These are phyloP conservation scores for Caenorhabditis sp. DNA, from an alignment of 2,888 invertebrate genomes.

Conservation along the genomic window DNA sequence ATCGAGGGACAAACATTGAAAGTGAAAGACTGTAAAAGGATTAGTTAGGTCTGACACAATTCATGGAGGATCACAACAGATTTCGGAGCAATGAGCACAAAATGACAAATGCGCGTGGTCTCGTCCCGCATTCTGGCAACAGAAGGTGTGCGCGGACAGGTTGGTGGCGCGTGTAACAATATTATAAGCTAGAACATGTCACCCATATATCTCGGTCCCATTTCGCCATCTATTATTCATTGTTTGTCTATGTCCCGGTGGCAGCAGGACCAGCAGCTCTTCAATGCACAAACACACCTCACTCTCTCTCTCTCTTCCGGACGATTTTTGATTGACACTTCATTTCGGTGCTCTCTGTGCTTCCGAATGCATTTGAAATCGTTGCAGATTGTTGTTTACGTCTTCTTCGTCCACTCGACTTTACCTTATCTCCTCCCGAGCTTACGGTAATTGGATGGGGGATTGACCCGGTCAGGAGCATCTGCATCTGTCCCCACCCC, in stretches of 20 bases:
- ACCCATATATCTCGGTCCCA: constrained; percentile 45
- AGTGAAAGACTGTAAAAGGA: too few species aligned
- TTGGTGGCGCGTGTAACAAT: constrained; percentile 48
- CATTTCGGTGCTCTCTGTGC: constrained; percentile 52
- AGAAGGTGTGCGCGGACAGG: constrained; percentile 36
- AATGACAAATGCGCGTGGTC: constrained; percentile 3
- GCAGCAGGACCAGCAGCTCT: constrained; percentile 42
- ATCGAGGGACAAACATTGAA: constrained; percentile 1
- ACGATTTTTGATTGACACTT: constrained; percentile 56
- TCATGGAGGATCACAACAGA: too few species aligned
- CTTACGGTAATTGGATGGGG: constrained; percentile 42
- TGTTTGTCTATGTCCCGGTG: constrained; percentile 46
- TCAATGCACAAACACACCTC: constrained; percentile 55
- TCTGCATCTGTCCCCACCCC: constrained; percentile 16
- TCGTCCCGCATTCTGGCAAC: constrained; percentile 17
- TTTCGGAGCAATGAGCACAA: too few species aligned
- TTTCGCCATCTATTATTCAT: constrained; percentile 53
- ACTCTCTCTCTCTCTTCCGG: constrained; percentile 14
- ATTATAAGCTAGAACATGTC: constrained; percentile 53
- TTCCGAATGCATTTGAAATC: constrained; percentile 47
- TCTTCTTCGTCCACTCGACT: constrained; percentile 6
- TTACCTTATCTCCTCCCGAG: constrained; percentile 27
- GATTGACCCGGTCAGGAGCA: constrained; percentile 34
- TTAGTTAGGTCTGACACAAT: too few species aligned
- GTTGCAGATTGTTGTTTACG: constrained; percentile 47